phyloP scores from a whole-genome alignment of 2,888 invertebrate species.

The Alitta virens region DNA sequence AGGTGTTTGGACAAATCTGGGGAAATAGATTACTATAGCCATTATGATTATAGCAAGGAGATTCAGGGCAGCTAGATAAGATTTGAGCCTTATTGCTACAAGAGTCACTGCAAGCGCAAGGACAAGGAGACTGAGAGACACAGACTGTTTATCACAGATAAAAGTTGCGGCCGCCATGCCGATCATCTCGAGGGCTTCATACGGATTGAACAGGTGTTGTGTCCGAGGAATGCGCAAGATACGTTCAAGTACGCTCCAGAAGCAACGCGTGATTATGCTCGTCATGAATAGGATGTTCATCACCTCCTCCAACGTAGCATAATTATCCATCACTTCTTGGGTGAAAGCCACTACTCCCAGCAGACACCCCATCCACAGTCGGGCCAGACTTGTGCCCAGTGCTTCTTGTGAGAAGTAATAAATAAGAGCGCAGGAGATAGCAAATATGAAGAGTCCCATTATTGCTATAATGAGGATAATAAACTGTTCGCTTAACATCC shows the following conservation, averaged over 20 bases:
- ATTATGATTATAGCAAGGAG: constrained; percentile 36
- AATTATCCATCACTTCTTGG: constrained; percentile 32
- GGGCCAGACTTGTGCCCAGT: constrained; percentile 40
- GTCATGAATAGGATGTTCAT: constrained; percentile 50
- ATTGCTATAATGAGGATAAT: constrained; percentile 41
- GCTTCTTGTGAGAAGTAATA: constrained; percentile 45
- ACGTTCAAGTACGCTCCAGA: constrained; percentile 41
- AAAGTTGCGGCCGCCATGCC: constrained; percentile 47
- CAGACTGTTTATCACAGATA: constrained; percentile 37
- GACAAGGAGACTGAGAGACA: constrained; percentile 37
- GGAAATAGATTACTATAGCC: constrained; percentile 36
- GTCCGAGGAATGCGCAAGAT: constrained; percentile 34
- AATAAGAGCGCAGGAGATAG: constrained; percentile 42
- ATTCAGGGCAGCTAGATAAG: constrained; percentile 39
- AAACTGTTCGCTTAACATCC: constrained; percentile 39
- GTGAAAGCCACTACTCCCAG: constrained; percentile 50
- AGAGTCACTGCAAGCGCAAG: constrained; percentile 43
- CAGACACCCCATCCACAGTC: constrained; percentile 51
- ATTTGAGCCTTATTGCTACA: constrained; percentile 49
- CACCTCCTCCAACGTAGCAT: constrained; percentile 40
- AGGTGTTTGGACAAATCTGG: constrained; percentile 37
- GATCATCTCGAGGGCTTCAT: constrained; percentile 42
- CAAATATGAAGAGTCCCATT: constrained; percentile 45
- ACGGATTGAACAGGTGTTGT: constrained; percentile 32
- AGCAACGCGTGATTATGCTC: constrained; percentile 38